phyloP scores from a whole-genome alignment of 1,140 invertebrate genomes.

The Telenomus remus region DNA sequence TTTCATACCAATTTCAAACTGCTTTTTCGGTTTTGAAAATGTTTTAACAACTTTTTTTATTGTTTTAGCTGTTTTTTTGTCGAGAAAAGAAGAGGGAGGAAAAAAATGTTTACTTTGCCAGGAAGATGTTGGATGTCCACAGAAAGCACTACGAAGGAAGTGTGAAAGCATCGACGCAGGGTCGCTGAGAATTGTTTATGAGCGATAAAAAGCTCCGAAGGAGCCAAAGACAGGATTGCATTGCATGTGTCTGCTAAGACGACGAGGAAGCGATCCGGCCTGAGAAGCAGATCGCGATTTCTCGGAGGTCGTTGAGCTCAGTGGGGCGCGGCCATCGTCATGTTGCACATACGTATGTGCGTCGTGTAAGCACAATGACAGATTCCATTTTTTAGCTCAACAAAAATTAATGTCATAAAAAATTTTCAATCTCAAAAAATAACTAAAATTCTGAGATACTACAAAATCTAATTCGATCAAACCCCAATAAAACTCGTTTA shows the following conservation, averaged over 20 bases:
- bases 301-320: slow-evolving; percentile 70
- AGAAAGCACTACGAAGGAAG: slow-evolving; percentile 14
- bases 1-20: slow-evolving; percentile 10
- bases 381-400: slow-evolving; percentile 24
- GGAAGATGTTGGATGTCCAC: slow-evolving; percentile 7
- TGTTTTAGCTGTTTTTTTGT: background rate
- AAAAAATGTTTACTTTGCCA: slow-evolving; percentile 11
- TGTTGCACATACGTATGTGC: slow-evolving; percentile 61
- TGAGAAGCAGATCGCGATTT: slow-evolving; percentile 63
- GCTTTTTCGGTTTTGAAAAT: background rate
- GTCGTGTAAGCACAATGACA: slow-evolving; percentile 57
- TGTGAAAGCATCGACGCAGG: background rate
- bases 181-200: slow-evolving; percentile 2
- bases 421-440: no score
- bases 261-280: slow-evolving; percentile 49
- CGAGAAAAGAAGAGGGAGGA: background rate
- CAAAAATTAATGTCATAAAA: background rate
- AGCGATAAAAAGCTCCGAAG: slow-evolving; percentile 25
- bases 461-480: no score
- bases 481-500: no score
- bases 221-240: slow-evolving; percentile 33
- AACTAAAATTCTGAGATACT: no score
- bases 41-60: background rate
- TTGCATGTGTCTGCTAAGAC: slow-evolving; percentile 21
- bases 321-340: slow-evolving; percentile 69